A percentile compares a stretch with the other conserved stretches of the same genome.
phyloP scores from a whole-genome alignment of 1,140 invertebrate genomes.

The Drosophila tani region DNA sequence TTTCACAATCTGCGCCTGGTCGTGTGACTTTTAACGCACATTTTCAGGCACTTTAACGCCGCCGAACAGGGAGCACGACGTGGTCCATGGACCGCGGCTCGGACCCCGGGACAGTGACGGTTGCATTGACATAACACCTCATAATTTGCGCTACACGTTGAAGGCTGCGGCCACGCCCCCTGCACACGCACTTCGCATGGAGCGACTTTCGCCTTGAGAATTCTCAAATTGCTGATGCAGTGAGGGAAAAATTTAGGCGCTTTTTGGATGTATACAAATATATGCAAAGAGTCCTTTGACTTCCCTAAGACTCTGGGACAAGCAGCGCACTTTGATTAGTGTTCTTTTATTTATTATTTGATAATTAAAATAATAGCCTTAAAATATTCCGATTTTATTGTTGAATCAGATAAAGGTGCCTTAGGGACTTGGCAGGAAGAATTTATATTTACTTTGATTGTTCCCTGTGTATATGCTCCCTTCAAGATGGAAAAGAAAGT shows the following conservation, averaged over 20 bases:
- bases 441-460: not conserved
- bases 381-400: not conserved
- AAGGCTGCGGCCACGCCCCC: conserved; percentile 64
- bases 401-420: no score
- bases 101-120: conserved; percentile 24
- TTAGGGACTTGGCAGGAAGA: no score
- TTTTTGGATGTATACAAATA: no score
- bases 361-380: not conserved
- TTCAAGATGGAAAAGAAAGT: conserved; percentile 71
- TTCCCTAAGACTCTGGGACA: no score
- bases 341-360: not conserved
- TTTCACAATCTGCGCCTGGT: conserved; percentile 69
- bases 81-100: not conserved
- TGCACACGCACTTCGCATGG: conserved; percentile 61
- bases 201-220: conserved; percentile 79
- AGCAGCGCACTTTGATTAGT: not conserved
- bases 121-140: conserved; percentile 81
- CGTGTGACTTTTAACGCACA: conserved; percentile 80
- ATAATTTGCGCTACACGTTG: conserved; percentile 78
- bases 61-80: conserved; percentile 26
- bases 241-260: not conserved
- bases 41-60: conserved; percentile 79
- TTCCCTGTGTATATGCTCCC: not conserved
- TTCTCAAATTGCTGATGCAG: conserved; percentile 69
- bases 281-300: not conserved